Evolutionary conservation across 2,113 vertebrate genomes (phyloP).

Genomic region (Alaudala cheleensis): DNA sequence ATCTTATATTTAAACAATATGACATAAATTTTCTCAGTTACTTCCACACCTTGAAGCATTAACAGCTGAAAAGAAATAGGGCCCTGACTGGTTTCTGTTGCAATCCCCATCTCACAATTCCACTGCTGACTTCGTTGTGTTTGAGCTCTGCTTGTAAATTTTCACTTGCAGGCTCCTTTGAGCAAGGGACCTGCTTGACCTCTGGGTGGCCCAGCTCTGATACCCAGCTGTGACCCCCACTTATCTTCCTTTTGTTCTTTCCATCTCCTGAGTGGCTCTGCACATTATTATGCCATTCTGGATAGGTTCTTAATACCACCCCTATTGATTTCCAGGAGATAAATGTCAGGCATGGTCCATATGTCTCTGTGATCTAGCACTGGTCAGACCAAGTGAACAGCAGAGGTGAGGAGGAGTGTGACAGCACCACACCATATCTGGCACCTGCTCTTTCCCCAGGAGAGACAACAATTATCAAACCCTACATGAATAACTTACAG

Average conservation of each 20-base stretch:
- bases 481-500: neutral
- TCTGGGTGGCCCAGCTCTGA: neutral
- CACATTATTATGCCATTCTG: neutral
- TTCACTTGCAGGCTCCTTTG: neutral
- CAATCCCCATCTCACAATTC: neutral
- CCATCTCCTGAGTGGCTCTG: neutral
- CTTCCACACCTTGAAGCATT: neutral
- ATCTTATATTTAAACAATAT: neutral
- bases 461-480: neutral
- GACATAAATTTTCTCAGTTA: neutral
- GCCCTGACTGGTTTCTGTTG: neutral
- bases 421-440: neutral
- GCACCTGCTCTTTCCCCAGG: neutral
- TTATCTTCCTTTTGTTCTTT: neutral
- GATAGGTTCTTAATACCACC: neutral
- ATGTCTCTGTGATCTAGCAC: neutral
- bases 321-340: neutral
- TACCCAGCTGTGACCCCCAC: neutral
- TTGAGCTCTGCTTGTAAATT: neutral
- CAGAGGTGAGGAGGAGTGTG: neutral
- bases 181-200: neutral
- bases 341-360: neutral
- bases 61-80: neutral
- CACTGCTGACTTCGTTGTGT: neutral
- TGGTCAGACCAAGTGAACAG: neutral